A percentile compares a stretch with the other conserved stretches of the same genome.
Evolutionary conservation across 2,888 invertebrate genomes (phyloP).

Genomic region (Mythimna vitellina): DNA sequence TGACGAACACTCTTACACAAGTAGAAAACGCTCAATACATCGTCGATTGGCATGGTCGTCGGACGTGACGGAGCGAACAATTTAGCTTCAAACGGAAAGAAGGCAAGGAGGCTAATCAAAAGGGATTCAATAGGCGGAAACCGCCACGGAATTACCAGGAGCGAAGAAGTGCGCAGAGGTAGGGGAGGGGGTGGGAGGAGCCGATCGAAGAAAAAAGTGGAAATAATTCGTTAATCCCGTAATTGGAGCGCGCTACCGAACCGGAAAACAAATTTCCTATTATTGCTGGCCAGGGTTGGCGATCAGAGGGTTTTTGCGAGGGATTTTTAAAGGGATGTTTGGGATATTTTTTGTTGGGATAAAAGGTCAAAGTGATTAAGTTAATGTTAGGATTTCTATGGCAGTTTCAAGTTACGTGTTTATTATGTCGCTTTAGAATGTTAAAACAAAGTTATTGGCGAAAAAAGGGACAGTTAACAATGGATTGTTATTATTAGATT

Average conservation of each 20-base stretch:
- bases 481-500: no score
- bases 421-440: background rate
- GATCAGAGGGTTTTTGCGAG: background rate
- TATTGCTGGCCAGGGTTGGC: conserved; percentile 84
- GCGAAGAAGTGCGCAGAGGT: conserved; percentile 57
- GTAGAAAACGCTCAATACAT: conserved; percentile 79
- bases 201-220: conserved; percentile 84
- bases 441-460: background rate
- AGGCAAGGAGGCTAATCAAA: conserved; percentile 89
- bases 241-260: conserved; percentile 90
- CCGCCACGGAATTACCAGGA: conserved; percentile 79
- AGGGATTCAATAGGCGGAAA: conserved; percentile 90
- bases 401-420: background rate
- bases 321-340: background rate
- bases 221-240: conserved; percentile 91
- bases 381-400: background rate
- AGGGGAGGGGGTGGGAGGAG: conserved; percentile 62
- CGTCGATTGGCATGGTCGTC: conserved; percentile 80
- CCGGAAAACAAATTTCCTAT: conserved; percentile 91
- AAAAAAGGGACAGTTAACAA: background rate
- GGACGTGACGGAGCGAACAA: conserved; percentile 83
- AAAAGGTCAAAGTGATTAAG: background rate
- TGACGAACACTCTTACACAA: conserved; percentile 76
- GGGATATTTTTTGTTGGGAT: background rate
- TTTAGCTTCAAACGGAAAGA: conserved; percentile 87